phyloP scores from a whole-genome alignment of 2,797 vertebrate species.

The Neomorphus geoffroyi region DNA sequence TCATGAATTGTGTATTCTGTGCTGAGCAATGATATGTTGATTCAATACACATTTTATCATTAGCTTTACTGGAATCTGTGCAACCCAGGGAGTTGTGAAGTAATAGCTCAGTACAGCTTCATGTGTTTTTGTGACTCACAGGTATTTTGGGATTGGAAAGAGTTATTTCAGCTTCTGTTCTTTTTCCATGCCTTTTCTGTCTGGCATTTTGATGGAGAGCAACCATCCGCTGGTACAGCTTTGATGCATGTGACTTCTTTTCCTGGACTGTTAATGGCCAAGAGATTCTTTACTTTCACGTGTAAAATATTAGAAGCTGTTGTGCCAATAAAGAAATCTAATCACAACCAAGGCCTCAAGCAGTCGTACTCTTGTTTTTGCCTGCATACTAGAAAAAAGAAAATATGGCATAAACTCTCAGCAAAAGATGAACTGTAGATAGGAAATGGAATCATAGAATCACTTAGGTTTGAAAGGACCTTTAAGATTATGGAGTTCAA shows the following conservation, averaged over 20 bases:
- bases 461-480: background rate
- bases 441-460: background rate
- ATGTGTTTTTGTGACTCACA: background rate
- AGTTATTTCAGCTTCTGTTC: background rate
- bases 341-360: background rate
- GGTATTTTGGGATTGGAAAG: background rate
- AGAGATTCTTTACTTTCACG: background rate
- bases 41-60: background rate
- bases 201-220: background rate
- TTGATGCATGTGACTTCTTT: background rate
- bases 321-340: background rate
- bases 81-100: background rate
- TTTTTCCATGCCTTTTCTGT: background rate
- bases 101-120: background rate
- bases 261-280: background rate
- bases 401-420: background rate
- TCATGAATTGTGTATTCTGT: background rate
- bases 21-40: background rate
- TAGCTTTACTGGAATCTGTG: background rate
- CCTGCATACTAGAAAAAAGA: background rate
- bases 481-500: background rate
- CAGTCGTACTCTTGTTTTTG: background rate
- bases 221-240: background rate
- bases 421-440: background rate
- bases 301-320: background rate